A percentile compares a stretch with the other conserved stretches of the same genome.
Evolutionary conservation across 92 coral and sea anemone species (phyloP).

Genomic region (Zoanthus gigantus): DNA sequence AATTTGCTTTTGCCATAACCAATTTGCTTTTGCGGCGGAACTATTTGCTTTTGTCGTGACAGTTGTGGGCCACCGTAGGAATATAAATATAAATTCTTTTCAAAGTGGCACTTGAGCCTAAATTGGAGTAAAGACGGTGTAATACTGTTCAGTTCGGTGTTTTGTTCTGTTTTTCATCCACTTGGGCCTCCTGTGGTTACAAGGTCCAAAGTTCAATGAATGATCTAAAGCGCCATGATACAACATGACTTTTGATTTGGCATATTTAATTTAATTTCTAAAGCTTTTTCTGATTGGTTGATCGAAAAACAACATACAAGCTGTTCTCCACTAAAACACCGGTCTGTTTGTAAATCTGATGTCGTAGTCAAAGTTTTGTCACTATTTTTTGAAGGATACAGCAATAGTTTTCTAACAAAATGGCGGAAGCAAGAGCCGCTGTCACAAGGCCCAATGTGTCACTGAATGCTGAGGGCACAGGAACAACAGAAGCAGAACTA

Average conservation of each 20-base stretch:
- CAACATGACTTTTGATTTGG: constrained; percentile 3
- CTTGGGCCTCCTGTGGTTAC: not conserved
- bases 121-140: no score
- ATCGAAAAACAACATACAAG: not conserved
- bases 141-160: no score
- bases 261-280: not conserved
- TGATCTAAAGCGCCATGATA: not conserved
- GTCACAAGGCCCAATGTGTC: constrained; percentile 92
- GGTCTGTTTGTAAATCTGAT: constrained; percentile 17
- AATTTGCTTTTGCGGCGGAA: no score
- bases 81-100: no score
- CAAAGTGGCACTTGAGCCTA: no score
- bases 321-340: not conserved
- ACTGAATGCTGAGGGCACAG: constrained; percentile 92
- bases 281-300: constrained; percentile 16
- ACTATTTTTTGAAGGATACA: not conserved
- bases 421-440: constrained; percentile 99
- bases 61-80: no score
- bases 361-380: not conserved
- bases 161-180: no score
- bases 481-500: constrained; percentile 94
- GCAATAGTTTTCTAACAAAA: constrained; percentile 2
- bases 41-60: no score
- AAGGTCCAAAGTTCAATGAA: constrained; percentile 24
- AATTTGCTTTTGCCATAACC: no score